Conservation (phyloP, 1,140 invertebrate species). For the Cardiocondyla obscurior region DNA sequence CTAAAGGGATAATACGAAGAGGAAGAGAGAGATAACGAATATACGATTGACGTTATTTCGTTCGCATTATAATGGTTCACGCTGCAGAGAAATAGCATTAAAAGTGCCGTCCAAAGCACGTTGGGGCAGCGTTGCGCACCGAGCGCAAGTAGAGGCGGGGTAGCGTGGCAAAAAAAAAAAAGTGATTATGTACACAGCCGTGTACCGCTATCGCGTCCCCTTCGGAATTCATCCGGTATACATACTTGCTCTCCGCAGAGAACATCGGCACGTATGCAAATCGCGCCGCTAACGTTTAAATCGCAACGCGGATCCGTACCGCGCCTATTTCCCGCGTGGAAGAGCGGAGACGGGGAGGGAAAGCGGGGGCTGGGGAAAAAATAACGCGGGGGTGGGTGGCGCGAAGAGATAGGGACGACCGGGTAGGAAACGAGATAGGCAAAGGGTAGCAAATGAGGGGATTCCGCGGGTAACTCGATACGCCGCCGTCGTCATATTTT, state of each 20-base stretch:
- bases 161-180: constrained; percentile 35
- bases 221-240: constrained; percentile 37
- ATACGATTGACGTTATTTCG: constrained; percentile 47
- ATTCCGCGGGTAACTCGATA: constrained; percentile 57
- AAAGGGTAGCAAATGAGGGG: constrained; percentile 40
- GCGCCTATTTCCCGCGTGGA: not conserved
- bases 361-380: not conserved
- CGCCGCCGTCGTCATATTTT: constrained; percentile 57
- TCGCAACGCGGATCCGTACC: constrained; percentile 10
- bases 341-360: not conserved
- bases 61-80: constrained; percentile 45
- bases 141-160: constrained; percentile 26
- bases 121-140: constrained; percentile 7
- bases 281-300: constrained; percentile 44
- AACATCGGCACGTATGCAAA: constrained; percentile 41
- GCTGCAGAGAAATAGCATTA: constrained; percentile 46
- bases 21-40: not conserved
- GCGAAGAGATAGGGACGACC: not conserved
- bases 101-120: constrained; percentile 42
- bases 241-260: constrained; percentile 11
- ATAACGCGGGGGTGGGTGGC: not conserved
- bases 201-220: constrained; percentile 15
- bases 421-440: constrained; percentile 29
- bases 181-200: constrained; percentile 39
- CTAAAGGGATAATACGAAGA: constrained; percentile 6